Percentiles rank a stretch among this genome's conserved stretches.
These are phyloP conservation scores for Seira musarum DNA, from an alignment of 2,888 invertebrate genomes.

Conservation along the genomic window DNA sequence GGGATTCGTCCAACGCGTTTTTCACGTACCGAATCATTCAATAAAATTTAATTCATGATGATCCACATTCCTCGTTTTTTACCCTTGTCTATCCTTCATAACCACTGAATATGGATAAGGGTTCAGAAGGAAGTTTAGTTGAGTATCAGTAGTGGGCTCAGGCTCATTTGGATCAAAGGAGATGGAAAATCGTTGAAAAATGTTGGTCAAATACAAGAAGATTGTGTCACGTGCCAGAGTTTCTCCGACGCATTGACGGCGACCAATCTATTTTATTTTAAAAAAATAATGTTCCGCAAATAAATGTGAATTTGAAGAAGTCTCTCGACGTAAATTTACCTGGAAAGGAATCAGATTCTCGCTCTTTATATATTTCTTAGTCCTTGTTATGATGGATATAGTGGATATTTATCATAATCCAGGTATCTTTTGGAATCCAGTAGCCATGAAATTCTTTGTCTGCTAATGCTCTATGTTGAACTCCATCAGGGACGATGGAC, in stretches of 20 bases:
- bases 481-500: slow-evolving; percentile 53
- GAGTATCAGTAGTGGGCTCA: slow-evolving; percentile 17
- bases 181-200: slow-evolving; percentile 53
- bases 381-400: slow-evolving; percentile 54
- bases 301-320: too few species aligned
- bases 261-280: too few species aligned
- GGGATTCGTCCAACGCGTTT: too few species aligned
- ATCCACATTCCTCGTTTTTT: too few species aligned
- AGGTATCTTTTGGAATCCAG: slow-evolving; percentile 57
- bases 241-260: slow-evolving; percentile 60
- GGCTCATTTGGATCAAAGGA: slow-evolving; percentile 22
- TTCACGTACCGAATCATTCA: too few species aligned
- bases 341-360: slow-evolving; percentile 57
- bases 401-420: slow-evolving; percentile 51
- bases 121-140: slow-evolving; percentile 19
- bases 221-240: slow-evolving; percentile 55
- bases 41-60: too few species aligned
- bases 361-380: slow-evolving; percentile 41
- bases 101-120: slow-evolving; percentile 32
- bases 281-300: too few species aligned
- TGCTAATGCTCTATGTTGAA: slow-evolving; percentile 48
- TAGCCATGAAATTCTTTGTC: slow-evolving; percentile 51
- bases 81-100: slow-evolving; percentile 30
- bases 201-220: slow-evolving; percentile 45
- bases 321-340: too few species aligned